phyloP scores from a whole-genome alignment of 2,888 invertebrate species.

The Philaethria dido region DNA sequence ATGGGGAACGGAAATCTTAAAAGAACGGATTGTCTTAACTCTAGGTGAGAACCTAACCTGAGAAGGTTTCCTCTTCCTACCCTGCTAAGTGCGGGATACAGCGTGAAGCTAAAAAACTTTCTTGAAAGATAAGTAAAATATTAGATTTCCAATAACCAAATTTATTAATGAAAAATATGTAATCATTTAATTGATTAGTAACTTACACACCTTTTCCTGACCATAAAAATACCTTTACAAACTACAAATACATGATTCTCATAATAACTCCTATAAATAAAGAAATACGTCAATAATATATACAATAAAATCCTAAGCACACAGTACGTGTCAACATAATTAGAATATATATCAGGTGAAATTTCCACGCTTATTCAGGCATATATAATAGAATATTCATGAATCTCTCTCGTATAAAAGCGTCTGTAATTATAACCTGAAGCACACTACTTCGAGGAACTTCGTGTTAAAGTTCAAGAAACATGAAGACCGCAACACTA shows the following conservation, averaged over 20 bases:
- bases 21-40: no score
- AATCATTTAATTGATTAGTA: no score
- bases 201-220: no score
- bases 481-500: background rate
- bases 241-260: background rate
- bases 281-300: slow-evolving; percentile 8
- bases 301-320: background rate
- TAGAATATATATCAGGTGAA: slow-evolving; percentile 11
- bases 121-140: no score
- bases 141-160: no score
- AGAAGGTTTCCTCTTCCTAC: no score
- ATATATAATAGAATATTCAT: slow-evolving; percentile 18
- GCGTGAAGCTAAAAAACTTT: no score
- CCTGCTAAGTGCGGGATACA: no score
- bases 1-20: no score
- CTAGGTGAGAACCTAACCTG: no score
- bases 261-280: background rate
- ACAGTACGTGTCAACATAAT: slow-evolving; percentile 8
- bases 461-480: background rate
- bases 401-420: slow-evolving; percentile 14
- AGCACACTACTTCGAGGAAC: background rate
- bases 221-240: no score
- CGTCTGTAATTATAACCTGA: background rate
- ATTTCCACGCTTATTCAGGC: background rate
- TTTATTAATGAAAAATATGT: no score